phyloP scores from a whole-genome alignment of 2,797 vertebrate species.

The Lemur catta region DNA sequence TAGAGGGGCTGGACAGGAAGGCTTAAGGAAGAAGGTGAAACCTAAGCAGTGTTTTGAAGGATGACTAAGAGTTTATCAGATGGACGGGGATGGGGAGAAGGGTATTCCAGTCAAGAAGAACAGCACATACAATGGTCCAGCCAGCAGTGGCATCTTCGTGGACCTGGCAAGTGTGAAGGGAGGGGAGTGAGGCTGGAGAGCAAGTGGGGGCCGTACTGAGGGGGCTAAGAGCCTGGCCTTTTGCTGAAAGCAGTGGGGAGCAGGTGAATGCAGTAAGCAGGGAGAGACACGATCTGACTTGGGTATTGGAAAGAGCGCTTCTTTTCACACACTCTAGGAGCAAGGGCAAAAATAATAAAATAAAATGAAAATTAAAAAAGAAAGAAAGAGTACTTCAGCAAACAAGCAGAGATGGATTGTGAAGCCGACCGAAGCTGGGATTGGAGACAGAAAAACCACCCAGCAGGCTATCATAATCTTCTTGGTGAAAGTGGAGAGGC shows the following conservation, averaged over 20 bases:
- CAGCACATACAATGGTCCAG: background rate
- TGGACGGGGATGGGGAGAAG: background rate
- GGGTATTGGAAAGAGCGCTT: background rate
- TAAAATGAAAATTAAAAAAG: too few relatives aligned
- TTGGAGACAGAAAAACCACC: background rate
- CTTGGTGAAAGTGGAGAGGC: background rate
- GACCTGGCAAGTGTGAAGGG: background rate
- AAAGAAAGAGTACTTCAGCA: background rate
- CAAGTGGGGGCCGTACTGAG: background rate
- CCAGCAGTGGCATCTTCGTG: background rate
- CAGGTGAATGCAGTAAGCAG: background rate
- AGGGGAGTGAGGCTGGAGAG: background rate
- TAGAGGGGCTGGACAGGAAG: background rate
- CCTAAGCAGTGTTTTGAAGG: background rate
- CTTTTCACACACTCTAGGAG: too few relatives aligned
- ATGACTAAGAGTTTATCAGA: background rate
- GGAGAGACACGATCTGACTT: background rate
- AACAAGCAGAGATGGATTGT: background rate
- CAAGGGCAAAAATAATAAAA: too few relatives aligned
- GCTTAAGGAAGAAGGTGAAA: background rate
- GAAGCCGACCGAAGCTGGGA: background rate
- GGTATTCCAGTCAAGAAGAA: background rate
- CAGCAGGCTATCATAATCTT: background rate
- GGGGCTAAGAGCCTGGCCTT: background rate
- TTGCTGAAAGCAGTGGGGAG: background rate